These are phyloP conservation scores for Mnemiopsis leidyi DNA, from an alignment of 37 sponge, comb jelly and placozoan genomes.

Conservation along the genomic window DNA sequence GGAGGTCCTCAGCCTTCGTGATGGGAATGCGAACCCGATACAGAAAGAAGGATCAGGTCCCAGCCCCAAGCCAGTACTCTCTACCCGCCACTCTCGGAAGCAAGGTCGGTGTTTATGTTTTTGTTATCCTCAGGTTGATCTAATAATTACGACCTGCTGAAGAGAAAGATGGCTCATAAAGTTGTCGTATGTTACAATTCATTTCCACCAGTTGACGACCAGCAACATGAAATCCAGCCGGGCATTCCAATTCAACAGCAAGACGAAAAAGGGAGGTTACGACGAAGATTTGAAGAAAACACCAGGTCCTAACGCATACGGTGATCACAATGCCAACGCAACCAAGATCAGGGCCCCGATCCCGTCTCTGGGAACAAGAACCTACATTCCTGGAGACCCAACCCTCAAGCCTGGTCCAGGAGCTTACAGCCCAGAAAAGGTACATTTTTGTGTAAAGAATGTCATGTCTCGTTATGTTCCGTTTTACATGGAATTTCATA, in stretches of 20 bases:
- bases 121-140: no score
- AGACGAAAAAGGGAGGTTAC: slow-evolving; percentile 59
- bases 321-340: background rate
- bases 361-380: slow-evolving; percentile 6
- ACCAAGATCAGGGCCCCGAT: background rate
- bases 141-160: no score
- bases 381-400: slow-evolving; percentile 69
- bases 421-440: slow-evolving; percentile 69
- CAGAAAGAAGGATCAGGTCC: slow-evolving; percentile 40
- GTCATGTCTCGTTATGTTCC: no score
- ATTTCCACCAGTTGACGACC: slow-evolving; percentile 13
- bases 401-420: slow-evolving; percentile 69
- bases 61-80: slow-evolving; percentile 61
- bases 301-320: slow-evolving; percentile 43
- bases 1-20: slow-evolving; percentile 18
- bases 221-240: slow-evolving; percentile 29
- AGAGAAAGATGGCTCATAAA: no score
- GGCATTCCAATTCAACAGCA: slow-evolving; percentile 59
- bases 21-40: slow-evolving; percentile 46
- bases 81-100: slow-evolving; percentile 20
- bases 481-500: no score
- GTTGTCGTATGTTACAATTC: no score
- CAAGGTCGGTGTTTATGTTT: slow-evolving; percentile 34
- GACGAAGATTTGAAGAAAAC: slow-evolving; percentile 26
- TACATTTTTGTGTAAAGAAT: background rate